Base-by-base conservation (phyloP, 2,797 vertebrate species). In the Cossypha niveicapilla region DNA sequence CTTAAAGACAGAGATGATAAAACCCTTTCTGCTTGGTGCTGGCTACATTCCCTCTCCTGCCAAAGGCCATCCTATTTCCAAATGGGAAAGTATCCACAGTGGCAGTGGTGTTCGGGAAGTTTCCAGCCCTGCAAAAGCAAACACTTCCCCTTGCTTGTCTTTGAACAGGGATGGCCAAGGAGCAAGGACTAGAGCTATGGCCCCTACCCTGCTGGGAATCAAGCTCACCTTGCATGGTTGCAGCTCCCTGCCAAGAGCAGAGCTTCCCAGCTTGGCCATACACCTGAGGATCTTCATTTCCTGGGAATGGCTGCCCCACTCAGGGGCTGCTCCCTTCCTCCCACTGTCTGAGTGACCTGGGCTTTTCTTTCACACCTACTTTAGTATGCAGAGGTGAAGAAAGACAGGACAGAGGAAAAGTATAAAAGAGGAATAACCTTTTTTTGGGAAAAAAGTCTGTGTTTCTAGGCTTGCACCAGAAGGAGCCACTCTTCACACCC, bases 61-160 rank as follows among this genome's bases (percentile, higher is more conserved):
- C 32, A n/a, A 82, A 76, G 66, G 63, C 44, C 9, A 2, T 34
- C 13, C 21, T 62, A 1, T 39, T 60, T n/a, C 17, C 34, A 48
- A 76, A 28, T 1, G n/a, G 34, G 23, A 51, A 82, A 7, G 71
- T 18, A 9, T 3, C 17, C 0, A 1, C 0, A 1, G 27, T 4
- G 9, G 11, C 78, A 4, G 0, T 3, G 56, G 35, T 1, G 0
- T 56, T 60, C 0, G 0, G 28, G 74, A 89, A 47, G 48, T 28
- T 21, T 77, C 32, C n/a, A 81, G 61, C 18, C 5, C 8, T 9
- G 3, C 1, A 9, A 48, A 74, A 78, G 41, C 45, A 61, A 65
- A 45, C 8, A 8, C 10, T 45, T 72, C 3, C 11, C 35, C 8
- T 44, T 32, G 45, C 16, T 72, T 10, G 1, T n/a, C 45, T 67